phyloP scores from a whole-genome alignment of 2,797 vertebrate species.

The Bovichtus diacanthus region DNA sequence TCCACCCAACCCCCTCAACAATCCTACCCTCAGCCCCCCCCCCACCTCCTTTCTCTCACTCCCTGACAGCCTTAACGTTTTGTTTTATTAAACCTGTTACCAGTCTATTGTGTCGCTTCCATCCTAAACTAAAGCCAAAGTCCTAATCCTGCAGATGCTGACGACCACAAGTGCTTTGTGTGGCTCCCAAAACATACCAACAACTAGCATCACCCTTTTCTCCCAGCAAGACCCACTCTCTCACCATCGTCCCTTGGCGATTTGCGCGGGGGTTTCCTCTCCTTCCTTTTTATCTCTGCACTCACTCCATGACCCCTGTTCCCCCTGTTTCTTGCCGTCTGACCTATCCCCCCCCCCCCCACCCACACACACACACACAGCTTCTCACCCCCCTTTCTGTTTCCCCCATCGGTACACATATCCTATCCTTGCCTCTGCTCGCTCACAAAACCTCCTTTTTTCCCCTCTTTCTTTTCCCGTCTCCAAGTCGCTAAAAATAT shows the following conservation, averaged over 20 bases:
- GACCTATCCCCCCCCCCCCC: conserved; percentile 74
- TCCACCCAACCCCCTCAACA: conserved; percentile 64
- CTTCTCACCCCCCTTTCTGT: conserved; percentile 72
- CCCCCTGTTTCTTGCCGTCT: conserved; percentile 87
- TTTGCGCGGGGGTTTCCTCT: conserved; percentile 85
- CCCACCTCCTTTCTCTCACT: conserved; percentile 49
- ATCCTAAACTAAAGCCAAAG: conserved; percentile 67
- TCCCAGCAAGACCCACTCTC: conserved; percentile 70
- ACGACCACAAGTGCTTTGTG: conserved; percentile 74
- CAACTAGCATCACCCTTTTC: conserved; percentile 55
- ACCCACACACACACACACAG: conserved; percentile 49
- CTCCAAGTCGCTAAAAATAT: conserved; percentile 67
- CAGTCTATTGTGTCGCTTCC: conserved; percentile 37
- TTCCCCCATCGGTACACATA: conserved; percentile 73
- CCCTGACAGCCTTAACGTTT: conserved; percentile 31
- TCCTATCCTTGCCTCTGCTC: conserved; percentile 73
- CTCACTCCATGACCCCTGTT: conserved; percentile 87
- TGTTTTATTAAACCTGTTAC: conserved; percentile 54
- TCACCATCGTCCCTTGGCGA: conserved; percentile 79
- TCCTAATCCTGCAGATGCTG: conserved; percentile 74
- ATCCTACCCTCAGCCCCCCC: conserved; percentile 29
- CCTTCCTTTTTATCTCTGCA: conserved; percentile 83
- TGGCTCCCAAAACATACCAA: conserved; percentile 71
- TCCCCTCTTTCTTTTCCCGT: conserved; percentile 47
- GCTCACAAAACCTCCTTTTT: conserved; percentile 66